Evolutionary conservation across 2,113 vertebrate genomes (phyloP), one percentile per base, ranked within the genome.

Genomic region (Rallus limicola): DNA sequence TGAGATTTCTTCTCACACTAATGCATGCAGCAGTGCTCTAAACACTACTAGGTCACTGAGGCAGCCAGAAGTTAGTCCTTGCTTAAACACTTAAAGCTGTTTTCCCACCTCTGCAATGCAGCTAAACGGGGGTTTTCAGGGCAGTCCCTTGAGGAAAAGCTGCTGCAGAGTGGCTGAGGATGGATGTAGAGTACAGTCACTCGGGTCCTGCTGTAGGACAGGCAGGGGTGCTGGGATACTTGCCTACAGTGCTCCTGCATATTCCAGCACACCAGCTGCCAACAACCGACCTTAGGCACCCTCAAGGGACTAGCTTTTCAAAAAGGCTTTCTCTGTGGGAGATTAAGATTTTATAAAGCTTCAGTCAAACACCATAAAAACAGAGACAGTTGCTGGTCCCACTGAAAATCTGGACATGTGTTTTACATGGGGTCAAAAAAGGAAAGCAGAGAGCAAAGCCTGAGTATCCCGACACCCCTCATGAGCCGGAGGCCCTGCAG

Each of bases 201-300:
- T 48, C 1, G 0, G 18, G 5, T 16, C 13, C 20, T 1, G 0
- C 40, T 38, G 42, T 9, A 74, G 33, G 52, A 75, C 25, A 62
- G 31, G 23, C 25, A 63, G 40, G 65, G 10, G 10, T 40, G 86
- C 16, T 38, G 28, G 7, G 33, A 44, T 31, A 9, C 16, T 50
- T 10, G 26, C 23, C 46, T 67, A 17, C 15, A 1, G 5, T 52
- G 46, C 53, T 82, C 20, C 16, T 4, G 1, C 19, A 5, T 3
- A 60, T 5, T 18, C 46, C 48, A 48, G 48, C 48, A 48, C 48
- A 20, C 10, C 33, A 10, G 11, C 3, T n/a, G 38, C 33, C 53
- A 44, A 48, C 21, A 60, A 2, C 6, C 33, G 65, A 5, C 10
- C 4, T 16, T 50, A 78, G 42, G 8, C 64, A 31, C 26, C 10